phyloP scores from a whole-genome alignment of 2,113 vertebrate genomes.

The Hemicordylus capensis region DNA sequence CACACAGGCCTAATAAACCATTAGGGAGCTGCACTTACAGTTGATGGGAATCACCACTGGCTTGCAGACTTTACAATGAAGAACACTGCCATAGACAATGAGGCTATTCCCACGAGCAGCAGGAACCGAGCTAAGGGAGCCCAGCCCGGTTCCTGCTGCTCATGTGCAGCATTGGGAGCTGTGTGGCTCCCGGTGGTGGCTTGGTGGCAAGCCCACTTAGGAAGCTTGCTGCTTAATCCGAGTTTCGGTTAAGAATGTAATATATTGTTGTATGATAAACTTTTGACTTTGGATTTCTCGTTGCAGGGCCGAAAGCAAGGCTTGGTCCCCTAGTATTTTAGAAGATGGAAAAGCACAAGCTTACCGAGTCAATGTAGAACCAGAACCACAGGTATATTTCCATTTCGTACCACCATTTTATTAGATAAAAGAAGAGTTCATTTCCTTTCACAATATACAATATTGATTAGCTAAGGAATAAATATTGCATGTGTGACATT shows the following conservation, averaged over 20 bases:
- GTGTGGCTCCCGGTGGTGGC: too few relatives aligned
- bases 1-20: too few relatives aligned
- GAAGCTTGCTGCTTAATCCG: too few relatives aligned
- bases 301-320: constrained; percentile 84
- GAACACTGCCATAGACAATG: too few relatives aligned
- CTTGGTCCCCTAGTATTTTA: constrained; percentile 80
- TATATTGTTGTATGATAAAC: background rate
- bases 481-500: background rate
- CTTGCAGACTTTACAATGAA: too few relatives aligned
- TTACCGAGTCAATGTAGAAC: constrained; percentile 79
- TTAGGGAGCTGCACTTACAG: too few relatives aligned
- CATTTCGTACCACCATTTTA: background rate
- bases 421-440: background rate
- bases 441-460: background rate
- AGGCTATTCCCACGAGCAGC: too few relatives aligned
- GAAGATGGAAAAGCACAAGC: constrained; percentile 90
- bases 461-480: background rate
- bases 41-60: background rate
- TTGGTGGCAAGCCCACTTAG: too few relatives aligned
- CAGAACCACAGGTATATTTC: constrained; percentile 85
- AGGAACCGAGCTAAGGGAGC: too few relatives aligned
- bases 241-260: too few relatives aligned
- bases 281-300: constrained; percentile 18
- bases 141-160: too few relatives aligned
- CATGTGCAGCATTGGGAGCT: too few relatives aligned